Evolutionary conservation across 2,888 invertebrate genomes (phyloP).

Genomic region (Drosophila nr. fundita): DNA sequence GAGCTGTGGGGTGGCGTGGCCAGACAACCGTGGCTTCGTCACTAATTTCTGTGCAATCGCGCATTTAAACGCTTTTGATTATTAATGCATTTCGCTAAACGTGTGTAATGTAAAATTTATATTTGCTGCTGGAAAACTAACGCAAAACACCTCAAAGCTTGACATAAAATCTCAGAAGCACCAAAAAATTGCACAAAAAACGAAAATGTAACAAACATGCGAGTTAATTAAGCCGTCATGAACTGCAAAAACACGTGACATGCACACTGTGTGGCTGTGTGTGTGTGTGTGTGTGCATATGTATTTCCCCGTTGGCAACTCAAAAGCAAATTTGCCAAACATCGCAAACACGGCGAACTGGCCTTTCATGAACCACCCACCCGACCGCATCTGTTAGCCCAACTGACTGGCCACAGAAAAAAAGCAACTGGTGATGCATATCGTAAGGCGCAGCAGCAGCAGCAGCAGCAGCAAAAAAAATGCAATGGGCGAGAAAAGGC

Average conservation of each 20-base stretch:
- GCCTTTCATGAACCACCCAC: slow-evolving; percentile 41
- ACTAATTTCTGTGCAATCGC: slow-evolving; percentile 74
- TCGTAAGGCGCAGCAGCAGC: slow-evolving; percentile 24
- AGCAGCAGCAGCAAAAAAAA: slow-evolving; percentile 10
- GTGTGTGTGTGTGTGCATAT: slow-evolving; percentile 7
- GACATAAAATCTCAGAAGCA: slow-evolving; percentile 20
- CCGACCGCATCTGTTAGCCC: not conserved
- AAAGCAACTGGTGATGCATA: slow-evolving; percentile 66
- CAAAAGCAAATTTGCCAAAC: slow-evolving; percentile 58
- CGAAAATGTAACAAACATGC: slow-evolving; percentile 40
- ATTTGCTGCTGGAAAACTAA: slow-evolving; percentile 25
- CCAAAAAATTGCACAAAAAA: slow-evolving; percentile 10
- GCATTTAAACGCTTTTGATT: slow-evolving; percentile 69
- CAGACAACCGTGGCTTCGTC: slow-evolving; percentile 60
- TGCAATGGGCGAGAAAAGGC: slow-evolving; percentile 12
- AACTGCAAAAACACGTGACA: slow-evolving; percentile 65
- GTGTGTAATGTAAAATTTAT: slow-evolving; percentile 54
- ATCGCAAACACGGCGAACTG: slow-evolving; percentile 44
- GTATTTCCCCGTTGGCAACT: slow-evolving; percentile 43
- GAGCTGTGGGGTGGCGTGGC: slow-evolving; percentile 21
- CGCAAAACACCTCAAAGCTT: slow-evolving; percentile 15
- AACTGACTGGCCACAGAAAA: slow-evolving; percentile 13
- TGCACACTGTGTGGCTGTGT: slow-evolving; percentile 24
- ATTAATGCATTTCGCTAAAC: slow-evolving; percentile 72
- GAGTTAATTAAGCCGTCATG: slow-evolving; percentile 70